Base-by-base conservation (phyloP, 2,888 invertebrate genomes). In the Platycheirus albimanus region DNA sequence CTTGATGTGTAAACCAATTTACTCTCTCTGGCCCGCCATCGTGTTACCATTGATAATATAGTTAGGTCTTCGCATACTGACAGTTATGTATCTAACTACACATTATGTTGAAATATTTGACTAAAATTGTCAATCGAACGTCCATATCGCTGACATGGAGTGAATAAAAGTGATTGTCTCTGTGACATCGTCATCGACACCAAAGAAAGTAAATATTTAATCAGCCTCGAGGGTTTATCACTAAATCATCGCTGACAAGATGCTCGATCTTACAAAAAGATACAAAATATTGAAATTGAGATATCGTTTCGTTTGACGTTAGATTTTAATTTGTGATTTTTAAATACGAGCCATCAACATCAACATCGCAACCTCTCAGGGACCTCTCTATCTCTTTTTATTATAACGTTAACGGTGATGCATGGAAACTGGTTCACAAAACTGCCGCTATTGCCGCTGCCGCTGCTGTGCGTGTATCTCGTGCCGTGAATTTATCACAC, bases 401-500 rank as follows among this genome's bases (percentile, higher is more conserved):
- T 11, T 56, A 17, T 43, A 28, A 19, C 0, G 3, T 6, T 54
- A n/a, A n/a, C n/a, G 54, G 24, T 43, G 43, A 61, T 33, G 20
- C 54, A 79, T 63, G 54, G 13, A 66, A 76, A 76, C 80, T 76
- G 51, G 80, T 58, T 70, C 70, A 61, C 8, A n/a, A n/a, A n/a
- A n/a, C n/a, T n/a, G n/a, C n/a, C n/a, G n/a, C n/a, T n/a, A n/a
- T n/a, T n/a, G n/a, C n/a, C n/a, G n/a, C n/a, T n/a, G n/a, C n/a
- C n/a, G n/a, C n/a, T n/a, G 36, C 45, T 58, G 75, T 75, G 69
- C 56, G 69, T 74, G 45, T 76, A 66, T 13, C 80, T 76, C 80
- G 76, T 80, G 80, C 76, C 76, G 49, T 76, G 64, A 80, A 80
- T 80, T 76, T 64, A 76, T 80, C 70, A 76, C 75, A 78, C 71